Percentiles rank a stretch among this genome's conserved stretches.
Conservation (phyloP, 1,140 invertebrate species). For the Ylistrum balloti region DNA sequence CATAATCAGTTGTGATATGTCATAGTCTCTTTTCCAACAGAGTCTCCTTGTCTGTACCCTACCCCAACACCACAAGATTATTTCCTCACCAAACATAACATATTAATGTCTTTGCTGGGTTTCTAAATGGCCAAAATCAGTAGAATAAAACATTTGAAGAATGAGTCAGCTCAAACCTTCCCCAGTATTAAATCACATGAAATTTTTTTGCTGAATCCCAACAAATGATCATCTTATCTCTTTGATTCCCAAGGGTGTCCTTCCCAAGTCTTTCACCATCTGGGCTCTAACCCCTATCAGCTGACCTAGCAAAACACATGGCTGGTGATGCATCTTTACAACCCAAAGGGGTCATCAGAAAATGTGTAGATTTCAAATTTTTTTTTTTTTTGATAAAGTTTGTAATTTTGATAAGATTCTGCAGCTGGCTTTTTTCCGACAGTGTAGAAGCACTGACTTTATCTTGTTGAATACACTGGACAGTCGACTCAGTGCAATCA, state of each 20-base stretch:
- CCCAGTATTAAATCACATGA: not conserved
- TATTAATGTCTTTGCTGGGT: no score
- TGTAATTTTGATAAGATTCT: not conserved
- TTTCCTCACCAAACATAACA: no score
- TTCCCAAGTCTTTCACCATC: not conserved
- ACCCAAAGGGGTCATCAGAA: not conserved
- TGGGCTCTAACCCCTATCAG: constrained; percentile 36
- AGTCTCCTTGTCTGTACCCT: not conserved
- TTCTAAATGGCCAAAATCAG: no score
- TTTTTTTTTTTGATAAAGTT: not conserved
- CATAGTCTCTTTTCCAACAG: not conserved
- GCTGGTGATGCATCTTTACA: not conserved
- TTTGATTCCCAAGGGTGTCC: not conserved
- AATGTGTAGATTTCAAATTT: not conserved
- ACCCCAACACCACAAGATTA: no score
- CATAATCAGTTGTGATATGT: not conserved
- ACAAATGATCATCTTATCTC: constrained; percentile 19
- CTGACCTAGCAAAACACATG: not conserved
- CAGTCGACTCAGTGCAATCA: no score
- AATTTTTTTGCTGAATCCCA: not conserved
- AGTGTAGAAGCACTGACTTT: no score
- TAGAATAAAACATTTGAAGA: not conserved
- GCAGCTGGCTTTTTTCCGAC: not conserved
- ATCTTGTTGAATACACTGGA: no score
- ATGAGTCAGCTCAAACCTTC: not conserved